Conservation (phyloP, 2,888 invertebrate genomes). For the Petrolisthes cinctipes region DNA sequence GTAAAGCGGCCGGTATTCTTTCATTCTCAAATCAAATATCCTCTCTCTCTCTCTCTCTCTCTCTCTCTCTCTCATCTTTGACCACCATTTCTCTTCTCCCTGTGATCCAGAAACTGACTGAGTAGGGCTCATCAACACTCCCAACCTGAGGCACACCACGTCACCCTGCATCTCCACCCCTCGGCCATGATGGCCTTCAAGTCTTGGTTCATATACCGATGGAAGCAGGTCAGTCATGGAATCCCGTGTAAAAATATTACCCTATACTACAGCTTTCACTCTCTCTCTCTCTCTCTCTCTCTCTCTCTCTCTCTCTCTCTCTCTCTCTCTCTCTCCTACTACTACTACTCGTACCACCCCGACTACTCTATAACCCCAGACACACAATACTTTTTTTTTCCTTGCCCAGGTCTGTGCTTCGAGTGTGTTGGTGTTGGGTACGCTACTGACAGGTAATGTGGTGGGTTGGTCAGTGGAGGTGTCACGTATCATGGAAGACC, state of each 20-base stretch:
- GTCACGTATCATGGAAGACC: conserved; percentile 52
- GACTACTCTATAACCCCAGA: not conserved
- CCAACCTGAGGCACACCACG: not conserved
- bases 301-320: not conserved
- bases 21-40: not conserved
- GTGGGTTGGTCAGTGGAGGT: conserved; percentile 65
- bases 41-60: not conserved
- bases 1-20: not conserved
- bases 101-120: not conserved
- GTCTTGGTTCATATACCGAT: conserved; percentile 54
- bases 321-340: not conserved
- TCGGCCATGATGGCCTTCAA: conserved; percentile 34
- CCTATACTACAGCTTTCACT: not conserved
- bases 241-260: not conserved
- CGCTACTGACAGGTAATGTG: conserved; percentile 55
- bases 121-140: not conserved
- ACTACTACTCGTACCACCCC: not conserved
- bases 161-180: not conserved
- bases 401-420: conserved; percentile 42
- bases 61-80: not conserved
- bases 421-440: conserved; percentile 32
- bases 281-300: not conserved
- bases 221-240: conserved; percentile 43
- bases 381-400: not conserved
- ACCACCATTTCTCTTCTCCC: not conserved